Evolutionary conservation across 2,888 invertebrate genomes (phyloP), one percentile per base, ranked within the genome.

Genomic region (Cetonia aurata): DNA sequence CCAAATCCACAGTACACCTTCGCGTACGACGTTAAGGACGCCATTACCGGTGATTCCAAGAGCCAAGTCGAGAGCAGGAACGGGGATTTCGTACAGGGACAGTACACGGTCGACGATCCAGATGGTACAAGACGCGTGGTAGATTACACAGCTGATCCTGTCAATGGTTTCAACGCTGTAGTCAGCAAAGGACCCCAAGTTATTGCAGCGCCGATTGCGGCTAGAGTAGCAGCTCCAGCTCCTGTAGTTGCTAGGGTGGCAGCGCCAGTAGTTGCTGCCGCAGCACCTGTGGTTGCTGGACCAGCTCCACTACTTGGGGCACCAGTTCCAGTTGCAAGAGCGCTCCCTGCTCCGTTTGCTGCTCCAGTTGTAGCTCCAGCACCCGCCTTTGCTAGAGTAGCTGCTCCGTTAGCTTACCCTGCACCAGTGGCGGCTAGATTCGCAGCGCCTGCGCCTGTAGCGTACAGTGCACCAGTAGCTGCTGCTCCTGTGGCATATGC

Each of bases 21-120:
- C 82, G 89, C 90, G 46, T 91, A 91, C 80, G 90, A 90, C 77
- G 89, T 91, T 72, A 89, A 90, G 79, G 91, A 91, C 81, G 87
- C 88, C 66, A 78, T 90, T 25, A 91, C 90, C 74, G 91, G 91
- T 80, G 84, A 88, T 81, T 86, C 84, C 75, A 87, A 87, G 78
- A 86, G 86, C 75, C 87, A 87, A 79, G 84, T 86, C 72, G 87
- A 85, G 75, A 82, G 80, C 48, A 86, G 90, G 12, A 88, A 87
- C 65, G 90, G 90, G 0, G 90, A 89, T 77, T 87, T 90, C 8
- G 90, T 91, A 12, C 89, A 90, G 77, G 90, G 90, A 86, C 72
- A 82, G 75, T 90, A 90, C 82, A 89, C 89, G 0, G 80, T 91
- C 4, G 86, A 88, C 0, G 91, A 91, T 76, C 89, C 90, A 0